Percentiles rank a stretch among this genome's conserved stretches.
Evolutionary conservation across 2,113 vertebrate species (phyloP).

Genomic region (Charina bottae): DNA sequence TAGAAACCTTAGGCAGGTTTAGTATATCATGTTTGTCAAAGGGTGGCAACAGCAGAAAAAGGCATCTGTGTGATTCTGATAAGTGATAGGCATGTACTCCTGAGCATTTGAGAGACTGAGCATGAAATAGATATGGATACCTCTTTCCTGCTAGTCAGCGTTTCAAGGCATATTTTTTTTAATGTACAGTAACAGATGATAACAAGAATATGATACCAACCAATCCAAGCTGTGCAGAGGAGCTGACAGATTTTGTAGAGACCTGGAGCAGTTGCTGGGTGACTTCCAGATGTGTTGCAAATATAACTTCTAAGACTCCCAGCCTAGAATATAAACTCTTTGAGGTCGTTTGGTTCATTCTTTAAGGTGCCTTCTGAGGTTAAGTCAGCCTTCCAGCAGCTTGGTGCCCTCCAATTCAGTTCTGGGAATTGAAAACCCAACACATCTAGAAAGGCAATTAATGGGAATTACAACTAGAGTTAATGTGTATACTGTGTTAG

Average conservation of each 20-base stretch:
- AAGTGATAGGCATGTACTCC: slow-evolving; percentile 4
- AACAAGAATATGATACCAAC: not conserved
- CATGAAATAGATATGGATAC: slow-evolving; percentile 2
- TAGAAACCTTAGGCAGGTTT: not conserved
- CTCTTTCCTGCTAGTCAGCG: slow-evolving; percentile 1
- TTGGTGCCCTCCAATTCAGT: not conserved
- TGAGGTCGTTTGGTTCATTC: not conserved
- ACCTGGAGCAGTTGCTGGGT: not conserved
- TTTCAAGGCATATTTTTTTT: not conserved
- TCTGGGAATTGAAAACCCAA: not conserved
- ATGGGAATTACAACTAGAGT: not conserved
- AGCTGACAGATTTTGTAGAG: not conserved
- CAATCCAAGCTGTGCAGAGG: not conserved
- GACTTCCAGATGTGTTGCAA: not conserved
- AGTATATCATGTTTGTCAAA: slow-evolving; percentile 9
- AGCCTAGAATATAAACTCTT: not conserved
- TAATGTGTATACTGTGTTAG: not conserved
- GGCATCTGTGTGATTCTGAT: not conserved
- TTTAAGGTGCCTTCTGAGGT: not conserved
- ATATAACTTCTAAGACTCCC: not conserved
- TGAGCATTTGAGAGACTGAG: not conserved
- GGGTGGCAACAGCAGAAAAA: not conserved
- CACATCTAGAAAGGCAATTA: not conserved
- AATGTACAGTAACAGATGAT: slow-evolving; percentile 7
- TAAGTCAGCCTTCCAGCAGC: not conserved